phyloP scores from a whole-genome alignment of 2,113 vertebrate species.

The Corapipo altera region DNA sequence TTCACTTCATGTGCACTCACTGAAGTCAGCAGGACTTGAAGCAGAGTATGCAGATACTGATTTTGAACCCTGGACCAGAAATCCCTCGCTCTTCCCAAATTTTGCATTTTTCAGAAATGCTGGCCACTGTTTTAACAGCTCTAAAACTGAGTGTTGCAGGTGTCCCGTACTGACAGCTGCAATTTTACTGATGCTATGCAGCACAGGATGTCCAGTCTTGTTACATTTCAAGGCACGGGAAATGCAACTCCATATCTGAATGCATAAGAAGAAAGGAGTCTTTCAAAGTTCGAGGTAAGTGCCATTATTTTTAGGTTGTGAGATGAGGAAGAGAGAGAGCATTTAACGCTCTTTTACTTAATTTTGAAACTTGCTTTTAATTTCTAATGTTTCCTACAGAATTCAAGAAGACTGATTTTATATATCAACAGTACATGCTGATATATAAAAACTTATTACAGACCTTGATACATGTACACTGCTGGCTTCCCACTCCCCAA shows the following conservation, averaged over 20 bases:
- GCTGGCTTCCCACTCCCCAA: neutral
- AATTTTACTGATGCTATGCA: neutral
- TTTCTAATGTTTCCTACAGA: neutral
- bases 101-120: neutral
- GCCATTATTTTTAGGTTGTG: neutral
- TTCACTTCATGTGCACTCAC: neutral
- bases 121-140: neutral
- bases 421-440: neutral
- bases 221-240: neutral
- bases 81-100: neutral
- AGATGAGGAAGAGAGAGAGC: neutral
- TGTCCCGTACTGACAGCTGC: neutral
- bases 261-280: neutral
- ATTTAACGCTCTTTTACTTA: neutral
- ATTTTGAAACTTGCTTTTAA: neutral
- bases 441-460: neutral
- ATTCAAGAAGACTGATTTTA: neutral
- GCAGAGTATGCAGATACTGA: neutral
- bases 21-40: neutral
- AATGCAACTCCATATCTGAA: neutral
- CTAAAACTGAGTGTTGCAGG: neutral
- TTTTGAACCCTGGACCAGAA: neutral
- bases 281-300: slow-evolving; percentile 10
- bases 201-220: slow-evolving; percentile 24
- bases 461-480: neutral